Base-by-base conservation (phyloP, 2,888 invertebrate genomes). In the Apodemia hepburni region DNA sequence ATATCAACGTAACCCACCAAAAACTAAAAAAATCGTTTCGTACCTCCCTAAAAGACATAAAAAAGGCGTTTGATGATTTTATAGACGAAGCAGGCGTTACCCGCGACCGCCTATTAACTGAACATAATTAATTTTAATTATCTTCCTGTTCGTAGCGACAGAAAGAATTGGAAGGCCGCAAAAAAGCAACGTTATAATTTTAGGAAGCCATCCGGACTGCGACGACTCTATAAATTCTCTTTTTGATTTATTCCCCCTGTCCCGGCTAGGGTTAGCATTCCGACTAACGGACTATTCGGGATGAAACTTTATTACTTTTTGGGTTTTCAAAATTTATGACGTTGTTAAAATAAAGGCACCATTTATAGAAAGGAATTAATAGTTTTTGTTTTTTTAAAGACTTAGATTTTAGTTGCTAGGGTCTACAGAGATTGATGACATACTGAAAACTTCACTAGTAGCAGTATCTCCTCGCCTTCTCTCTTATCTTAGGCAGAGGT, bases 41-140 rank as follows among this genome's bases (percentile, higher is more conserved):
- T 33, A 33, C 33, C 9, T 33, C 33, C 33, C 9, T 33, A 33
- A 33, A 33, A 9, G 33, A 33, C 2, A 33, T 9, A 9, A 33
- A 33, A 33, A 33, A 33, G 33, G 1, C 33, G 9, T 33, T 33
- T 33, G 33, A 33, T 33, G 33, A 33, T 33, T 33, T 51, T 22
- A 51, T 51, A 18, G 51, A 51, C 51, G 51, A 51, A 51, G 22
- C 22, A 51, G 22, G 51, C 51, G 11, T 18, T 22, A 51, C 51
- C 51, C 51, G 18, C 51, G 51, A 18, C 51, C 51, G 72, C 68
- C 81, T 81, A 85, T 85, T 86, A 86, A 82, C 80, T 78, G 82
- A 85, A 86, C 82, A 83, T 82, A 86, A 86, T 88, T 87, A 87
- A 87, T 88, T 85, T 82, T 83, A 84, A 81, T 82, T 79, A 84